Base-by-base conservation (phyloP, 1,140 invertebrate genomes). In the Aphelenchoides besseyi region DNA sequence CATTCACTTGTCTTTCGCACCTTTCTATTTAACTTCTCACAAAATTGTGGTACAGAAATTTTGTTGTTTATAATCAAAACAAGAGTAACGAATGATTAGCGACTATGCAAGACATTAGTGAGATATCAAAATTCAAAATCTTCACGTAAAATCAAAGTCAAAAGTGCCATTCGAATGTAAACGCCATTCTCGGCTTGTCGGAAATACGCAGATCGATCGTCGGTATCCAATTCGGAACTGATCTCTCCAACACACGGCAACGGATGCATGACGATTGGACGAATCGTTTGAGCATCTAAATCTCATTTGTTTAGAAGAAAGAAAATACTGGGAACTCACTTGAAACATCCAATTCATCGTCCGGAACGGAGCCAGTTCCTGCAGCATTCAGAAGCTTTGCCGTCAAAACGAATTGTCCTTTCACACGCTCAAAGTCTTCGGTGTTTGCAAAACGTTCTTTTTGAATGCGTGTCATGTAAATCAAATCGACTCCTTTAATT, bases 191-290 rank as follows among this genome's bases (percentile, higher is more conserved):
- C 93, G 1, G 94, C 93, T 87, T 99, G 97, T 26, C 96, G 88
- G 88, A 99, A 98, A 86, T 98, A 99, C 0, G 95, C 96, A 1
- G 96, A 95, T 59, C 96, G 86, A 0, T 94, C 93, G 87, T 99
- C 97, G 0, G 89, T 90, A 85, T 99, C 97, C 76, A 99, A 92
- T 74, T 95, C 92, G 0, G 90, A 88, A 74, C 86, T 86, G 78
- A 99, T 98, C 87, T 99, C 97, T 83, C 91, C 90, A 0, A 95
- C 90, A 66, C 97, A 88, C 0, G 97, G 97, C 41, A 99, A 85
- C 0, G 97, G 97, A 87, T 99, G 97, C 90, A 99, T 92, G 0
- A 99, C 95, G 1, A 95, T 90, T 90, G 96, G 97, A 72, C 69
- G 72, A 33, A 69, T 23, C 12, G 54, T 68, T 75, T 55, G 63